Base-by-base conservation (phyloP, 2,113 vertebrate species). In the Benthochromis sp. region DNA sequence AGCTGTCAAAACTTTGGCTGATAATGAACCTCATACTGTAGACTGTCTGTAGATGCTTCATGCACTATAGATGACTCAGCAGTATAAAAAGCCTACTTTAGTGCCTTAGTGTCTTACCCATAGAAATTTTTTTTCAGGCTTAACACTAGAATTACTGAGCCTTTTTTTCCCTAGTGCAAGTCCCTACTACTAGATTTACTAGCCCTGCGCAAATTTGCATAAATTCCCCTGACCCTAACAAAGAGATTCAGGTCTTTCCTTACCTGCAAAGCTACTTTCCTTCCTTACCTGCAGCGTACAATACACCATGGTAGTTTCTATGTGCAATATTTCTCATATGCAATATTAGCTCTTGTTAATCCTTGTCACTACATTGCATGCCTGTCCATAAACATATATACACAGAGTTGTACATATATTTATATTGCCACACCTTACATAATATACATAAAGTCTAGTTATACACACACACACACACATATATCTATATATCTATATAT, bases 11-110 rank as follows among this genome's bases (percentile, higher is more conserved):
- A 85, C 79, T 45, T 55, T 73, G 3, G 79, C 85, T 92, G 89
- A 91, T 93, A 94, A 95, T 95, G 91, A 95, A 95, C 86, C 86
- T 92, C 91, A 84, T 66, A 82, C 90, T 59, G 82, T 85, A 76
- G 69, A 47, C 69, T 47, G 78, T 89, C 86, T 86, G 47, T 52
- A 86, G 86, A 76, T 43, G 69, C 83, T 73, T 84, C 87, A 76
- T 47, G 61, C 81, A 61, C 88, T 85, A 55, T 53, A 89, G 34
- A 93, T 90, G 86, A 90, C 78, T 94, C 90, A 84, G 71, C 63
- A 53, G 38, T 66, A 90, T 61, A 88, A 89, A 89, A 90, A 80
- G 24, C 81, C 47, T 76, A 55, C 81, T 89, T 89, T 50, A 66
- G 10, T 21, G 71, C 82, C 71, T 50, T 89, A 84, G 69, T 78